Percentiles rank a stretch among this genome's conserved stretches.
These are phyloP conservation scores for Sus scrofa DNA, from an alignment of 2,113 vertebrate genomes.

Conservation along the genomic window DNA sequence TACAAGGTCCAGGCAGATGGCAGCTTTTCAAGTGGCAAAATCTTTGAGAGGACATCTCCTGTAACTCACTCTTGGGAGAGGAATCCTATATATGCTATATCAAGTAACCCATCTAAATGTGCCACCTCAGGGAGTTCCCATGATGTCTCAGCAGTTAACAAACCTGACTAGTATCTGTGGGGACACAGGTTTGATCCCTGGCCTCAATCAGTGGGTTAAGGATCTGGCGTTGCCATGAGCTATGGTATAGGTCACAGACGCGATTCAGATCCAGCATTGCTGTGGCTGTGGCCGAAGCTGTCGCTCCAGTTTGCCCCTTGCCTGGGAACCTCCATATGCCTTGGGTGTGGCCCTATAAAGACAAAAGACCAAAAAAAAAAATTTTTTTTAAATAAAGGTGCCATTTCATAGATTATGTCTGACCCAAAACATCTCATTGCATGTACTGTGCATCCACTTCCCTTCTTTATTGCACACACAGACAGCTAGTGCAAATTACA, in stretches of 20 bases:
- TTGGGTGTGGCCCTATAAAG: no score
- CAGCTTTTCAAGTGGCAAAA: conserved; percentile 67
- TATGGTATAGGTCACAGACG: no score
- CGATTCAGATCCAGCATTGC: no score
- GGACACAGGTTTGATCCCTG: no score
- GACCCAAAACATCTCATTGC: conserved; percentile 5
- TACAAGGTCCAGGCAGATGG: conserved; percentile 43
- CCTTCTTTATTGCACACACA: neutral
- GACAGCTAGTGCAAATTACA: conserved; percentile 23
- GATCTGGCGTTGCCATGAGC: no score
- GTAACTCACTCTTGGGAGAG: conserved; percentile 38
- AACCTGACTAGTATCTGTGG: no score
- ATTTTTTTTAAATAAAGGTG: neutral
- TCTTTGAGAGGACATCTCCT: neutral
- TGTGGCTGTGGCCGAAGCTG: no score
- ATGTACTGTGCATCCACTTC: neutral
- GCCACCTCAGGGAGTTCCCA: neutral
- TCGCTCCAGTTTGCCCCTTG: no score
- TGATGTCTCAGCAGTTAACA: no score
- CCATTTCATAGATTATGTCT: conserved; percentile 34
- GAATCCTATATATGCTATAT: conserved; percentile 25
- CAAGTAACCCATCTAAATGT: conserved; percentile 61
- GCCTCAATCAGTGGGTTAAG: no score
- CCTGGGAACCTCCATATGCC: no score
- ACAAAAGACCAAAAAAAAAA: no score